Conservation (phyloP, 2,888 invertebrate genomes). For the Phortica okadai region DNA sequence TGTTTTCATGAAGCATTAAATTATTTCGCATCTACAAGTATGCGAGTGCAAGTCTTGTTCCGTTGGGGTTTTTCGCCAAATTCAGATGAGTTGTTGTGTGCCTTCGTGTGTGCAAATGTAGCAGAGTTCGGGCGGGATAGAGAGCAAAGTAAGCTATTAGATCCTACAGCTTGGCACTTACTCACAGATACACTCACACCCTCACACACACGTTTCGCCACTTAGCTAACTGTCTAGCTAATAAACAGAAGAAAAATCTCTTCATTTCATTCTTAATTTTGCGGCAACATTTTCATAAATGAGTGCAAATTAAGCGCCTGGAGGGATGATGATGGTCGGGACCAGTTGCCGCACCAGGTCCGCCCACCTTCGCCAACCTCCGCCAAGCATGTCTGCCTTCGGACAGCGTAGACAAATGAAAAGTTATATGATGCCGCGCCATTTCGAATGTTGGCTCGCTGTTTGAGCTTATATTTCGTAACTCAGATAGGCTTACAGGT, state of each 20-base stretch:
- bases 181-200: not conserved
- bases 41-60: not conserved
- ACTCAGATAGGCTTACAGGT: slow-evolving; percentile 58
- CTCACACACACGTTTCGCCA: slow-evolving; percentile 29
- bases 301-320: slow-evolving; percentile 37
- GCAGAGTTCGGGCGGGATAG: not conserved
- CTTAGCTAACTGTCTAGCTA: slow-evolving; percentile 50
- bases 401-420: slow-evolving; percentile 19
- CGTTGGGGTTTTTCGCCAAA: slow-evolving; percentile 2
- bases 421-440: slow-evolving; percentile 9
- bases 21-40: slow-evolving; percentile 3
- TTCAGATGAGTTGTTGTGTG: slow-evolving; percentile 8
- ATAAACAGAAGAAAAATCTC: slow-evolving; percentile 66
- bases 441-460: not conserved
- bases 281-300: slow-evolving; percentile 64
- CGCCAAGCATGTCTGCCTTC: too few relatives aligned
- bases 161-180: not conserved
- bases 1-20: slow-evolving; percentile 50
- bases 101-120: slow-evolving; percentile 4
- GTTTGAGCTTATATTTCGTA: slow-evolving; percentile 49
- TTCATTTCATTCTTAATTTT: slow-evolving; percentile 65
- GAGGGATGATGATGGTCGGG: slow-evolving; percentile 41
- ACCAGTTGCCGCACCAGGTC: slow-evolving; percentile 26
- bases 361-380: not conserved
- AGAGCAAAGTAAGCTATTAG: not conserved